phyloP scores from a whole-genome alignment of 2,113 vertebrate genomes.

The Ploceus nigricollis region DNA sequence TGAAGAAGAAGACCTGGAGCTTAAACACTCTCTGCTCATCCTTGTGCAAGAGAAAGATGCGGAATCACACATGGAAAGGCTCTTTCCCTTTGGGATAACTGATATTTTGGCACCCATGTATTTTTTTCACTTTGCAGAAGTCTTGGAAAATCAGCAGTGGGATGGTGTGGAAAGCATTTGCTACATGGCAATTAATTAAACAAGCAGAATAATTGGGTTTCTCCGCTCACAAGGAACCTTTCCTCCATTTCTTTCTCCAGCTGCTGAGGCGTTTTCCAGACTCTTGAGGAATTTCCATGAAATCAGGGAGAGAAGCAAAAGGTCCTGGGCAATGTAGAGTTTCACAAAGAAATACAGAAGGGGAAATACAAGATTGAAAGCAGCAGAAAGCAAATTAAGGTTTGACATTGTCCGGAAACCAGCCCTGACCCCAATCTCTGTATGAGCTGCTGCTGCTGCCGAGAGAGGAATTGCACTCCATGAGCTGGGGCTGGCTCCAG shows the following conservation, averaged over 20 bases:
- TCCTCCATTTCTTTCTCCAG: neutral
- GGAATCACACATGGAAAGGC: neutral
- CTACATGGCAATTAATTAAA: neutral
- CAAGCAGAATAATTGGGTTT: neutral
- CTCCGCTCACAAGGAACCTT: fast-evolving
- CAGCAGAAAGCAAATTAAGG: constrained; percentile 54
- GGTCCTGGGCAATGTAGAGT: neutral
- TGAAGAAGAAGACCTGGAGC: neutral
- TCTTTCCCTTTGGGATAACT: neutral
- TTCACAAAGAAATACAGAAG: neutral
- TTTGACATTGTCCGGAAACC: constrained; percentile 23
- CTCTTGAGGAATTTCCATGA: neutral
- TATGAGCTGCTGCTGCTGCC: fast-evolving
- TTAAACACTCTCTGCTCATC: fast-evolving
- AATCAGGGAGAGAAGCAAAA: neutral
- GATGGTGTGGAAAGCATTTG: neutral
- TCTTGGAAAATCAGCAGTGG: neutral
- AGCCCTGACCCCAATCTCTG: constrained; percentile 44
- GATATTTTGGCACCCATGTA: fast-evolving
- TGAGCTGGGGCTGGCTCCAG: neutral
- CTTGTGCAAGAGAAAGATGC: neutral
- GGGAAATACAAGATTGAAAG: constrained; percentile 33
- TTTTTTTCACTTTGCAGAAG: neutral
- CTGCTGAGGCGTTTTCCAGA: neutral
- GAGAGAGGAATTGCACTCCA: neutral